Conservation (phyloP, 2,797 vertebrate genomes). For the Melanotaenia boesemani region DNA sequence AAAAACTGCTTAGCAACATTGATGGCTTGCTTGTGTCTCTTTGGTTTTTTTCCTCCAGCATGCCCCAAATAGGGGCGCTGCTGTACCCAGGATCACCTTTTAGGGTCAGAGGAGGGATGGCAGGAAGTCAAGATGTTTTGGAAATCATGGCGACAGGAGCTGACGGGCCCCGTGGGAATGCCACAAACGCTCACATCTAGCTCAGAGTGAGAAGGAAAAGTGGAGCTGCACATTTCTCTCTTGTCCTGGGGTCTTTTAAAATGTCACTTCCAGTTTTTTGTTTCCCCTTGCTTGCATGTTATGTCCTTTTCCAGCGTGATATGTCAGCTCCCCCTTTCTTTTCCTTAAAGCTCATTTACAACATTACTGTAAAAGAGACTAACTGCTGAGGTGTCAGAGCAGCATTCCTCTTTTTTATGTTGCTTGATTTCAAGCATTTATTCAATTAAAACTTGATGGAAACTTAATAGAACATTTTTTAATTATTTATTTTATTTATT, state of each 20-base stretch:
- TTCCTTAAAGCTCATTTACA: slow-evolving; percentile 39
- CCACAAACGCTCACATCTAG: slow-evolving; percentile 58
- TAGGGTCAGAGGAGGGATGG: slow-evolving; percentile 59
- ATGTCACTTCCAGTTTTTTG: slow-evolving; percentile 64
- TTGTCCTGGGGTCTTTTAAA: slow-evolving; percentile 61
- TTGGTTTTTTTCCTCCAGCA: slow-evolving; percentile 13
- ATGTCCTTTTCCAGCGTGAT: slow-evolving; percentile 38
- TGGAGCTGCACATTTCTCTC: slow-evolving; percentile 37
- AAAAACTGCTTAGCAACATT: slow-evolving; percentile 13
- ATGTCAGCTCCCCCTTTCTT: slow-evolving; percentile 18
- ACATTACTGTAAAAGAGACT: slow-evolving; percentile 54
- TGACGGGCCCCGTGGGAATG: slow-evolving; percentile 51
- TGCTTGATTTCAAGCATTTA: slow-evolving; percentile 8
- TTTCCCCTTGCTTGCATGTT: slow-evolving; percentile 20
- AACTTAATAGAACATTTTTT: neutral
- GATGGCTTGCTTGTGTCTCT: slow-evolving; percentile 25
- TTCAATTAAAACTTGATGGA: slow-evolving; percentile 9
- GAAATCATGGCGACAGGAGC: slow-evolving; percentile 52
- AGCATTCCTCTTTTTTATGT: slow-evolving; percentile 14
- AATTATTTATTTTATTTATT: neutral
- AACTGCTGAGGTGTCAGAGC: slow-evolving; percentile 20
- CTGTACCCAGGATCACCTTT: slow-evolving; percentile 48
- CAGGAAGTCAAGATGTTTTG: slow-evolving; percentile 51
- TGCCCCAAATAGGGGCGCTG: slow-evolving; percentile 18
- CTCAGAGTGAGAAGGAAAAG: slow-evolving; percentile 32